Conservation (phyloP, 1,140 invertebrate species). For the Brachystomella parvula region DNA sequence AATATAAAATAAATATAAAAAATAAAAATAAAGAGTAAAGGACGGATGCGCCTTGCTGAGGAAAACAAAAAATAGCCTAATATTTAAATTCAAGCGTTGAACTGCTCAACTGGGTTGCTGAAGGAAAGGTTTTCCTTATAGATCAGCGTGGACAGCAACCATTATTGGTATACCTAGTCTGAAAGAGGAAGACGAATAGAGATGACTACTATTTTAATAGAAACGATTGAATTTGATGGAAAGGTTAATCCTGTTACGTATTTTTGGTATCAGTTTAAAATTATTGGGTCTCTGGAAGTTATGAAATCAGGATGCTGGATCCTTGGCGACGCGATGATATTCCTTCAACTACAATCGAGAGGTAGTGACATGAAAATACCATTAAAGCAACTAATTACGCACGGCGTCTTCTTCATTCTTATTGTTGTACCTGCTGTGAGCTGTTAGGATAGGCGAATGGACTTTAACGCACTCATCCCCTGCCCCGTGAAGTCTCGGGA, state of each 20-base stretch:
- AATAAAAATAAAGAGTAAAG: too few relatives aligned
- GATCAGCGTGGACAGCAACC: background rate
- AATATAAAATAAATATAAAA: too few relatives aligned
- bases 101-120: background rate
- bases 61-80: too few relatives aligned
- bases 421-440: too few relatives aligned
- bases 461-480: background rate
- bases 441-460: background rate
- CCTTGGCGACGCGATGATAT: slow-evolving; percentile 35
- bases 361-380: slow-evolving; percentile 39
- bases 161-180: background rate
- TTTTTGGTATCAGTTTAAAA: background rate
- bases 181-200: background rate
- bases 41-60: too few relatives aligned
- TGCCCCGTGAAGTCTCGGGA: background rate
- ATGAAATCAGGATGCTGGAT: background rate
- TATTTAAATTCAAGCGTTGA: too few relatives aligned
- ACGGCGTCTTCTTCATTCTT: slow-evolving; percentile 20
- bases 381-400: slow-evolving; percentile 39
- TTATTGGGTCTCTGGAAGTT: background rate
- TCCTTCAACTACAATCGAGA: slow-evolving; percentile 26
- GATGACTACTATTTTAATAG: background rate
- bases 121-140: background rate
- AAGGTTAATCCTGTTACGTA: background rate
- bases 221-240: background rate